Conservation (phyloP, 1,140 invertebrate genomes). For the Saccostrea cuccullata region DNA sequence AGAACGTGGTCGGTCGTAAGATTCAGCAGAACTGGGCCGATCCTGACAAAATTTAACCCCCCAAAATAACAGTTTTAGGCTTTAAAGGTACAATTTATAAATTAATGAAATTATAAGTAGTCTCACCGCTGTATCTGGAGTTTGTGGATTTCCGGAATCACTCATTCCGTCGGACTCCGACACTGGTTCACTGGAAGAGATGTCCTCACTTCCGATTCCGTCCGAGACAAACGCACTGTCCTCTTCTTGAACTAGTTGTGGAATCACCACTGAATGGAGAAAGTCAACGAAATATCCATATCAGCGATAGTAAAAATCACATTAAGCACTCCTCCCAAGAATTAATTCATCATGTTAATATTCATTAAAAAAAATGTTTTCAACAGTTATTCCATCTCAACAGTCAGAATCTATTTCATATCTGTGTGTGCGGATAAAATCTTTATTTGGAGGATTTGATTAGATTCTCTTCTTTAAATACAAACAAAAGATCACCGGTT, state of each 20-base stretch:
- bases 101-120: not conserved
- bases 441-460: not conserved
- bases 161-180: constrained; percentile 46
- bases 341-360: no score
- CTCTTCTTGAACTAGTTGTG: constrained; percentile 37
- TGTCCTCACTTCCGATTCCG: constrained; percentile 32
- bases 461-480: constrained; percentile 8
- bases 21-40: constrained; percentile 20
- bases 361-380: no score
- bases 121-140: constrained; percentile 51
- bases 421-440: not conserved
- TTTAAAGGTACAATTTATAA: no score
- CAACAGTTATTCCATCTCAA: not conserved
- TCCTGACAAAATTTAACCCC: not conserved
- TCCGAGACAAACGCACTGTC: constrained; percentile 54
- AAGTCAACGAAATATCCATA: constrained; percentile 14
- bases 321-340: no score
- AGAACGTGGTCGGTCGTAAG: not conserved
- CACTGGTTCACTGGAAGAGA: constrained; percentile 29
- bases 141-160: constrained; percentile 60
- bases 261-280: constrained; percentile 44
- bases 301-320: not conserved
- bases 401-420: not conserved
- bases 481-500: not conserved
- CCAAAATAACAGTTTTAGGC: no score